Base-by-base conservation (phyloP, 2,797 vertebrate species). In the Lepus oiostolus region DNA sequence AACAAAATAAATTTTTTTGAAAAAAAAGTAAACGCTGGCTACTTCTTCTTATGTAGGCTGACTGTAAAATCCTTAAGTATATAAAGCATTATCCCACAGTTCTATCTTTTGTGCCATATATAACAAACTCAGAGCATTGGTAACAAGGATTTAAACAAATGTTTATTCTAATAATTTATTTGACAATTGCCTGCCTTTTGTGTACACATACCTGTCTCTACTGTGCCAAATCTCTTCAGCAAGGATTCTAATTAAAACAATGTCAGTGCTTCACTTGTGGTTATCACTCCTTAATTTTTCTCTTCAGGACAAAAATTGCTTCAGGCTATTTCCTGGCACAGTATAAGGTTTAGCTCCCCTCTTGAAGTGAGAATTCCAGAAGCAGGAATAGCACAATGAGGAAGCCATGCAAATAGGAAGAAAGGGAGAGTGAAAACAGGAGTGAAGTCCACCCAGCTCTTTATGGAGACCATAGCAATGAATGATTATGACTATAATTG, bases 91-190 rank as follows among this genome's bases (percentile, higher is more conserved):
- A 60, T 13, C 22, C 22, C 67, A 62, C 12, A 77, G 65, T 87
- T 85, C 35, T 85, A 28, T 85, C 21, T 79, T 67, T 42, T 42
- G 24, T 24, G 32, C 21, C 16, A 47, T 3, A 1, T 38, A 80
- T 75, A 77, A 54, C 16, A 62, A 65, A 89, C 16, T 16, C 7
- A 87, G 47, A 21, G 28, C 38, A 32, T 0, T 94, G 42, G 28
- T 62, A 79, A 79, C 60, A 75, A 89, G 58, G 38, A 4, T 65
- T 50, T 28, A 60, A 30, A 28, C 26, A 91, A 71, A 50, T 30
- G 19, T 92, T 90, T 68, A 92, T 71, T 77, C 24, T 84, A 32
- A 62, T 54, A 67, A 80, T 8, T 77, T n/a, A 74, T 54, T 75
- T 50, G 38, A 74, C 1, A 30, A 35, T 12, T 92, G 72, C 81